phyloP scores from a whole-genome alignment of 2,113 vertebrate genomes.

The Falco punctatus region DNA sequence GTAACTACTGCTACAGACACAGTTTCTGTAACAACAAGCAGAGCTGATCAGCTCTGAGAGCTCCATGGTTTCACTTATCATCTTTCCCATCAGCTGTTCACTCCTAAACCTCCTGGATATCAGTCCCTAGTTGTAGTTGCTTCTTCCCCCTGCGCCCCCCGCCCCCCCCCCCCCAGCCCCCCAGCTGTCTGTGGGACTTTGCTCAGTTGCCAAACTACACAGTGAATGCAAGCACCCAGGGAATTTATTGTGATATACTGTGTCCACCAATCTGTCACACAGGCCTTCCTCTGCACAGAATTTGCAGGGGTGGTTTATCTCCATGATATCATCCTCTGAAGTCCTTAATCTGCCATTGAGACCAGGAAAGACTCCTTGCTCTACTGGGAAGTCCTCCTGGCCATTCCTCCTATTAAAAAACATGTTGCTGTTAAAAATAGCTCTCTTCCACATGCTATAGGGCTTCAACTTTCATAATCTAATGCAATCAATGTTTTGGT shows the following conservation, averaged over 20 bases:
- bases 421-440: neutral
- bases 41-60: neutral
- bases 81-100: neutral
- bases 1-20: neutral
- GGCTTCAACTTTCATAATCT: neutral
- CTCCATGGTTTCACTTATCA: neutral
- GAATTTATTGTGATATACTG: neutral
- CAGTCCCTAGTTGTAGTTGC: neutral
- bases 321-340: neutral
- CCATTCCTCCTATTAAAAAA: neutral
- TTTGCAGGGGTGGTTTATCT: neutral
- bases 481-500: neutral
- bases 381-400: neutral
- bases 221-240: neutral
- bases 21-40: neutral
- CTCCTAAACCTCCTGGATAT: neutral
- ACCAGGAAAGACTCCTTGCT: neutral
- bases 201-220: too few relatives aligned
- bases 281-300: neutral
- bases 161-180: neutral
- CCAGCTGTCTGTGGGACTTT: neutral
- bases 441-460: neutral
- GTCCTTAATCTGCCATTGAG: neutral
- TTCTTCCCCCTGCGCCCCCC: neutral
- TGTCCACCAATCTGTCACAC: neutral